Percentiles rank a stretch among this genome's conserved stretches.
These are phyloP conservation scores for Drosophila auraria DNA, from an alignment of 1,140 invertebrate species.

Conservation along the genomic window DNA sequence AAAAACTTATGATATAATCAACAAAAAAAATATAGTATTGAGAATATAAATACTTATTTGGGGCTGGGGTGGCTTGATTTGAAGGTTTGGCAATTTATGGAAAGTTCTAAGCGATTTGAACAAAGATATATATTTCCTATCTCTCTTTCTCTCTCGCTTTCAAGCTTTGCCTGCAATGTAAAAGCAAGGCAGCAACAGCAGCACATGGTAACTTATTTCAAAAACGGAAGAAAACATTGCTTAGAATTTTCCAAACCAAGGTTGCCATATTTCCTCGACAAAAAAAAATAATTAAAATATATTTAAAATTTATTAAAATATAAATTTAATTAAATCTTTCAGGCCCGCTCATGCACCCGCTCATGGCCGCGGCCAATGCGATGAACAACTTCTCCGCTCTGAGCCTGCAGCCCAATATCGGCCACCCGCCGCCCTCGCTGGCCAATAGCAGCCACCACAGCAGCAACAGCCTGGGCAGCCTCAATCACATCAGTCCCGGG, in stretches of 20 bases:
- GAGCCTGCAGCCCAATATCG: conserved; percentile 50
- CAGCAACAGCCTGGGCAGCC: conserved; percentile 68
- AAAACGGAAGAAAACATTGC: not conserved
- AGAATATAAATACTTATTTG: not conserved
- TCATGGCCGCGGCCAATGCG: conserved; percentile 56
- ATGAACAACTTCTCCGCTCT: conserved; percentile 71
- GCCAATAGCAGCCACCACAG: conserved; percentile 23
- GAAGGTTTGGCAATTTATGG: not conserved
- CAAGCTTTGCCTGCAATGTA: no score
- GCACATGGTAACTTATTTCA: no score
- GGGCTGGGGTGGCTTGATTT: not conserved
- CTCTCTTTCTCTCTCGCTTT: no score
- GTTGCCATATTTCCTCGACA: not conserved
- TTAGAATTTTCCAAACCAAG: not conserved
- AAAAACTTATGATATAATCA: conserved; percentile 85
- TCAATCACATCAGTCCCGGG: conserved; percentile 58
- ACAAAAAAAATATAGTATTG: conserved; percentile 59
- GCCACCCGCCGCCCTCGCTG: conserved; percentile 31
- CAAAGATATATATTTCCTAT: no score
- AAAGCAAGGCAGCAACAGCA: no score
- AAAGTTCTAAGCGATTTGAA: not conserved
- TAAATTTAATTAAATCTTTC: conserved; percentile 11
- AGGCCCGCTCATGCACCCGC: conserved; percentile 71
- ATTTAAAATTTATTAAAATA: not conserved
- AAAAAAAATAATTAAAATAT: not conserved